These are phyloP conservation scores for Coilia nasus DNA, from an alignment of 2,797 vertebrate species.

Conservation along the genomic window DNA sequence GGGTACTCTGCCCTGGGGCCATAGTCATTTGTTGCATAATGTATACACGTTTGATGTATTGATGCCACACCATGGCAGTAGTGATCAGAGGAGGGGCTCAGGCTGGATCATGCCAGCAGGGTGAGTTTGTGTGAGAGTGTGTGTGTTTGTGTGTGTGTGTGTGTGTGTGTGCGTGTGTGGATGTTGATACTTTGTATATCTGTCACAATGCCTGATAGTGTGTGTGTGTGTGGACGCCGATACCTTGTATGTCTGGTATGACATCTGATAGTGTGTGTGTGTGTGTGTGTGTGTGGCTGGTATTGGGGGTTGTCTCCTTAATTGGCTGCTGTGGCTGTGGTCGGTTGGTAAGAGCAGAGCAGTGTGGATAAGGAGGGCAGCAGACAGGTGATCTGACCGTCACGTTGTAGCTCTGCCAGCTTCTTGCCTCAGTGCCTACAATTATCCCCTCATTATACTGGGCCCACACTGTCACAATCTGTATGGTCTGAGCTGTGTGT, in stretches of 20 bases:
- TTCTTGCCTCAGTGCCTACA: neutral
- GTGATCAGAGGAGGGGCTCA: neutral
- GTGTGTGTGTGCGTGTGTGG: constrained; percentile 16
- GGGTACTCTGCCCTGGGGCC: neutral
- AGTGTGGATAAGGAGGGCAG: neutral
- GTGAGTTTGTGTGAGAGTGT: constrained; percentile 19
- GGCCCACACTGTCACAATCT: neutral
- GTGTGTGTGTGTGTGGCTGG: neutral
- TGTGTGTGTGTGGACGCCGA: constrained; percentile 13
- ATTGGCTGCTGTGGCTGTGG: neutral
- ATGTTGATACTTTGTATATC: neutral
- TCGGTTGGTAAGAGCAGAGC: neutral
- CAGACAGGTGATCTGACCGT: neutral
- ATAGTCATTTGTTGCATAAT: constrained; percentile 17
- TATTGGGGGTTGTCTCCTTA: neutral
- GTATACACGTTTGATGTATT: constrained; percentile 15
- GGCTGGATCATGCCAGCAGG: neutral
- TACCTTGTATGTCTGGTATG: neutral
- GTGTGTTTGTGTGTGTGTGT: constrained; percentile 27
- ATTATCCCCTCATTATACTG: constrained; percentile 1
- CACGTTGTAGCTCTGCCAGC: neutral
- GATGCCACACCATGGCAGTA: neutral
- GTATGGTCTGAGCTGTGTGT: neutral
- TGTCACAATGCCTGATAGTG: neutral
- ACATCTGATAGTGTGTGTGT: constrained; percentile 1